Evolutionary conservation across 2,888 invertebrate genomes (phyloP).

Genomic region (Cataglyphis altisquamis): DNA sequence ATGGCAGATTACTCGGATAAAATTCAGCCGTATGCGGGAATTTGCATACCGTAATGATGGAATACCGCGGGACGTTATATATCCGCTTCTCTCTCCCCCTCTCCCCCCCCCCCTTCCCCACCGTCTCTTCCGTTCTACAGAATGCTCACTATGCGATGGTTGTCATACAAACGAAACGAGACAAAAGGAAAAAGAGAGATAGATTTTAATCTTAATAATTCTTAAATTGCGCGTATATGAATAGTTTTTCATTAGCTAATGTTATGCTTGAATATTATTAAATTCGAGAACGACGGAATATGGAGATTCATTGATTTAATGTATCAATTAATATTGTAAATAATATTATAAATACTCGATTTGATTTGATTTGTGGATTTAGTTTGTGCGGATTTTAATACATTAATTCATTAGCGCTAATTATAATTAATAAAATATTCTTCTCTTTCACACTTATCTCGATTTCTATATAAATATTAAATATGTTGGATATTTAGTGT

Average conservation of each 20-base stretch:
- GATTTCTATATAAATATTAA: slow-evolving; percentile 4
- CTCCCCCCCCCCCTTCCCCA: no score
- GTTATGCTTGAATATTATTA: slow-evolving; percentile 3
- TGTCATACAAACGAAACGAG: slow-evolving; percentile 29
- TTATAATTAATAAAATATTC: slow-evolving; percentile 35
- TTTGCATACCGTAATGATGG: slow-evolving; percentile 75
- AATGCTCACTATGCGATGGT: slow-evolving; percentile 52
- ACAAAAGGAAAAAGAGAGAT: neutral
- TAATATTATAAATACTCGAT: slow-evolving; percentile 12
- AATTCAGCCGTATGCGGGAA: slow-evolving; percentile 79
- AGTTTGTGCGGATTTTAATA: slow-evolving; percentile 21
- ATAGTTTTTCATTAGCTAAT: slow-evolving; percentile 30
- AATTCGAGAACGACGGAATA: neutral
- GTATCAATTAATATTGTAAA: slow-evolving; percentile 20
- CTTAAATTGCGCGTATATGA: slow-evolving; percentile 45
- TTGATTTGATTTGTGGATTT: slow-evolving; percentile 42
- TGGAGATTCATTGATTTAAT: slow-evolving; percentile 24
- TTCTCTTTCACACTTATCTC: neutral
- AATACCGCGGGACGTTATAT: slow-evolving; percentile 56
- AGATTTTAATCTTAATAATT: slow-evolving; percentile 25
- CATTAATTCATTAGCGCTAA: slow-evolving; percentile 45
- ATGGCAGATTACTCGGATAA: slow-evolving; percentile 81
- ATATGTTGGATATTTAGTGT: neutral
- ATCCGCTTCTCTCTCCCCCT: slow-evolving; percentile 18
- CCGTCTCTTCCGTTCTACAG: slow-evolving; percentile 48